Evolutionary conservation across 2,113 vertebrate species (phyloP).

Genomic region (Antigone vipio): DNA sequence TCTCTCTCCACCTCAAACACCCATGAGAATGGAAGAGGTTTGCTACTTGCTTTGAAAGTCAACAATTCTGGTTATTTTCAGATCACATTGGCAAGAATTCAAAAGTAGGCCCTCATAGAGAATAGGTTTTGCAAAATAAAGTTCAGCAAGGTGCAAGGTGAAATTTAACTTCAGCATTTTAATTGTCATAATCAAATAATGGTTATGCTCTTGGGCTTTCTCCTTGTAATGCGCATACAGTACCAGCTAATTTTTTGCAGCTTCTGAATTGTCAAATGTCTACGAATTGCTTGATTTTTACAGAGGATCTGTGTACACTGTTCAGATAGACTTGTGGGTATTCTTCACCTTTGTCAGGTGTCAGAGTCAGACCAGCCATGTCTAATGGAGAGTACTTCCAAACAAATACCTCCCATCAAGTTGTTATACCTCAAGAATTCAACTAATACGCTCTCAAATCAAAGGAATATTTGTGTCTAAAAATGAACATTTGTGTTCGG

Average conservation of each 20-base stretch:
- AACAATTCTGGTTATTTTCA: not conserved
- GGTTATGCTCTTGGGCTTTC: not conserved
- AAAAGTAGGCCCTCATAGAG: not conserved
- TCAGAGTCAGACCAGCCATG: not conserved
- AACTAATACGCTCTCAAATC: not conserved
- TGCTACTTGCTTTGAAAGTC: not conserved
- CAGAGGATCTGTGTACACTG: not conserved
- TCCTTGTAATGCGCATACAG: not conserved
- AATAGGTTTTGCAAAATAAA: not conserved
- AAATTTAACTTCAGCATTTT: slow-evolving; percentile 32
- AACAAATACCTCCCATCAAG: not conserved
- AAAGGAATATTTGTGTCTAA: not conserved
- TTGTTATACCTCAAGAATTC: not conserved
- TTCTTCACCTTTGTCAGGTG: not conserved
- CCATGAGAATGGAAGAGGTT: not conserved
- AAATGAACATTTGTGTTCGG: not conserved
- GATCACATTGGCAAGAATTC: not conserved
- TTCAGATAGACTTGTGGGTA: not conserved
- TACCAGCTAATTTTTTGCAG: not conserved
- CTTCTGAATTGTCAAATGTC: not conserved
- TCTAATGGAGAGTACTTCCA: not conserved
- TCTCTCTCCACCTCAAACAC: not conserved
- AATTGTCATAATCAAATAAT: not conserved
- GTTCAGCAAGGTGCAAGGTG: not conserved
- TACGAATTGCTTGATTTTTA: not conserved